phyloP scores from a whole-genome alignment of 2,797 vertebrate species.

The Martes flavigula region DNA sequence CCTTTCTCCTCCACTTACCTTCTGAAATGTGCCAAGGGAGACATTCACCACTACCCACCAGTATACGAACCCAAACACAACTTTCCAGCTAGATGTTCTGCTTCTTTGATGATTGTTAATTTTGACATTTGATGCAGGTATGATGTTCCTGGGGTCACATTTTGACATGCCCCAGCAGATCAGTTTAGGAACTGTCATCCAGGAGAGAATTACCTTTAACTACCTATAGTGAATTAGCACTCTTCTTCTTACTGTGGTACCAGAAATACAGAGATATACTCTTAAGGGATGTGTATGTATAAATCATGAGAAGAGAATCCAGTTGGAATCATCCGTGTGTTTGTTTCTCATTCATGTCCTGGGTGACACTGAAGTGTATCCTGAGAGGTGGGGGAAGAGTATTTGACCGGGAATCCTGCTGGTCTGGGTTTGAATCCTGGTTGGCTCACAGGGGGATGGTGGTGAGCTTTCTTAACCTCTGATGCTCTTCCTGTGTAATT shows the following conservation, averaged over 20 bases:
- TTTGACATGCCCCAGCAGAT: constrained; percentile 34
- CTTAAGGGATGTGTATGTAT: not conserved
- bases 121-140: constrained; percentile 3
- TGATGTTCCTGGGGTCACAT: not conserved
- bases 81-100: not conserved
- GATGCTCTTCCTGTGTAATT: not conserved
- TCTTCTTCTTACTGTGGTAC: not conserved
- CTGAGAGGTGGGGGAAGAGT: not conserved
- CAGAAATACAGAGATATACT: not conserved
- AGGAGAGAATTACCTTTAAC: constrained; percentile 53
- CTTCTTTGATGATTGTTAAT: not conserved
- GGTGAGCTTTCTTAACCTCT: not conserved
- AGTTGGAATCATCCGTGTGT: not conserved
- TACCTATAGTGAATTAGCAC: constrained; percentile 26
- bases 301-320: not conserved
- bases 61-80: not conserved
- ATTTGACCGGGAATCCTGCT: not conserved
- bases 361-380: not conserved
- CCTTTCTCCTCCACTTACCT: not conserved
- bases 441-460: not conserved
- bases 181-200: not conserved
- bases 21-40: not conserved
- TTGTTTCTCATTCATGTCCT: not conserved
- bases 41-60: accelerated
- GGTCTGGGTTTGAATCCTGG: not conserved